Base-by-base conservation (phyloP, 2,888 invertebrate species). In the Neocrepidodera transversa region DNA sequence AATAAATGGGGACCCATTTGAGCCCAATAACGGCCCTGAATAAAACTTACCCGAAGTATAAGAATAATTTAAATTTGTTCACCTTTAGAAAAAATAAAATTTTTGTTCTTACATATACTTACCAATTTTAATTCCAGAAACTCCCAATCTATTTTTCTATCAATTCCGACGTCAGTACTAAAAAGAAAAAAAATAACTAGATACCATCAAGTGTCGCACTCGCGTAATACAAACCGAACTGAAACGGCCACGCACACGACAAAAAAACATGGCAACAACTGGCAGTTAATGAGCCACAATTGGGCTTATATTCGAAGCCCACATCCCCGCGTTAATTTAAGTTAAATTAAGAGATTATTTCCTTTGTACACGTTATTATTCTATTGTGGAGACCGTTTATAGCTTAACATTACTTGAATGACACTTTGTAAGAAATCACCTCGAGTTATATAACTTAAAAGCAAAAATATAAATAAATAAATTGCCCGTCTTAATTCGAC, bases 341-440 rank as follows among this genome's bases (percentile, higher is more conserved):
- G 73, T 78, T 80, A 79, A 80, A 80, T 80, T 80, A 79, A 80
- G 79, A 80, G 80, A 80, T 80, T 80, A 78, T 79, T 80, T 80
- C 80, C 80, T 80, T 79, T 79, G 77, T 78, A 74, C 76, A 76
- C 74, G 77, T 77, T 77, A 79, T 79, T 79, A 79, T 79, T 78
- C 79, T 78, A 79, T 79, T 78, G 77, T 74, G 63, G 69, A 56
- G 57, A 63, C 63, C 67, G 61, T 67, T 71, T 65, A 66, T 63
- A 57, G 66, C 67, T 65, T 67, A 65, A 62, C 63, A 66, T 42
- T 54, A 56, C 60, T 63, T 67, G 68, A 65, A 66, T 68, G 54
- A 61, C 49, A 60, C 58, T 57, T 26, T 47, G 52, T 56, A 65
- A 62, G 62, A 65, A 60, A 60, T 63, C 64, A 60, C 62, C 64